Base-by-base conservation (phyloP, 2,113 vertebrate species). In the Syngnathus typhle region DNA sequence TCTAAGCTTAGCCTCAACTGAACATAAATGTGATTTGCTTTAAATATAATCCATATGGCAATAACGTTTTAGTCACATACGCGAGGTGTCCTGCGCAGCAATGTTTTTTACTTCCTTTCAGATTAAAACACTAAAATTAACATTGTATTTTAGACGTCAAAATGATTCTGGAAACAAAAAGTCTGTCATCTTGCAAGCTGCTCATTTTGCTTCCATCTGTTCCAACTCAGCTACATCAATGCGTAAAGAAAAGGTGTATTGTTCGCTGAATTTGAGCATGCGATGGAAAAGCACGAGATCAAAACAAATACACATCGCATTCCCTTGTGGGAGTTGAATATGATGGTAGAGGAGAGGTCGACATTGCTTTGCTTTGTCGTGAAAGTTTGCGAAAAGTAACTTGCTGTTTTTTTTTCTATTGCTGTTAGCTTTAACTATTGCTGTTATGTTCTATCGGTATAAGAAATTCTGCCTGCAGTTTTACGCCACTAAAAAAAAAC, bases 181-280 rank as follows among this genome's bases (percentile, higher is more conserved):
- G 44, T 19, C 54, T 76, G 21, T 72, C 60, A 74, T 82, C 67
- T 32, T 75, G 70, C 70, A 67, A 72, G 11, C 54, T n/a, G 44
- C 11, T 46, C 52, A 69, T 55, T 62, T 74, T 78, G 69, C 77
- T 85, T 73, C 70, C 44, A 74, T 38, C 52, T 56, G 43, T 43
- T 70, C n/a, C 64, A 52, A 63, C 75, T 70, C 81, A 76, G 71
- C 67, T 67, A 77, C 58, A 70, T 77, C 76, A 23, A 27, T 60
- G 73, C 68, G 73, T 55, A 79, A 78, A 78, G 74, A 82, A 76
- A 38, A 65, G 44, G n/a, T 18, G 51, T 55, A 75, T 69, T 83
- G 68, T 74, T 79, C 39, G 15, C 58, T 68, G 46, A 64, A 64
- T 65, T 81, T 46, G 72, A 63, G 69, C 60, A 60, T 64, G 52